Base-by-base conservation (phyloP, 2,113 vertebrate species). In the Menidia beryllina region DNA sequence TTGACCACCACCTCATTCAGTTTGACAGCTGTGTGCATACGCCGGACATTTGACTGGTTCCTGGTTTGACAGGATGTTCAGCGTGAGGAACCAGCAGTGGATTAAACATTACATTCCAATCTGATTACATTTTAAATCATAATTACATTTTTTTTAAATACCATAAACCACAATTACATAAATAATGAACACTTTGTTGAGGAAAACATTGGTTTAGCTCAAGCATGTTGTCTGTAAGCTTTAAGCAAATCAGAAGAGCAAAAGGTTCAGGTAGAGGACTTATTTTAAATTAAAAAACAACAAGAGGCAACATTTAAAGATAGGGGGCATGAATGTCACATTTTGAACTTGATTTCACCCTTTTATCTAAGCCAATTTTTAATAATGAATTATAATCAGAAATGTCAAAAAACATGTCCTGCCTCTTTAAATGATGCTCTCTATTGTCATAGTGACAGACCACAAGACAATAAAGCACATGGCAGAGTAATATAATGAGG, bases 21-120 rank as follows among this genome's bases (percentile, higher is more conserved):
- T 88, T 95, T 97, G 65, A 99, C 94, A 0, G 97, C 97, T 0
- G 97, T 99, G 90, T 99, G 97, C 97, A 99, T 99, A 82, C 97
- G 93, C 60, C 98, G 92, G 2, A 99, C 97, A 0, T 99, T 99
- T 1, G 96, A 96, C 85, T 98, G 97, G 91, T 99, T 97, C 89
- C 98, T 97, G 12, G 47, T 61, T 57, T 27, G 34, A 76, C 19
- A 48, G n/a, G 63, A 39, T 7, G 52, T 12, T 49, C 15, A 21
- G 38, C 66, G 62, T 55, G 55, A 86, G 49, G 65, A 11, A 8
- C 41, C 3, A 1, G 57, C 26, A 45, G 20, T 38, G 26, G 45
- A 21, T 7, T 39, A 49, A 53, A 17, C 48, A 34, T 19, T 45
- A 45, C 6, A 45, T 19, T 45, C 0, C n/a, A 19, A 43, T 43